Evolutionary conservation across 2,888 invertebrate genomes (phyloP).

Genomic region (Drosophila algonquin): DNA sequence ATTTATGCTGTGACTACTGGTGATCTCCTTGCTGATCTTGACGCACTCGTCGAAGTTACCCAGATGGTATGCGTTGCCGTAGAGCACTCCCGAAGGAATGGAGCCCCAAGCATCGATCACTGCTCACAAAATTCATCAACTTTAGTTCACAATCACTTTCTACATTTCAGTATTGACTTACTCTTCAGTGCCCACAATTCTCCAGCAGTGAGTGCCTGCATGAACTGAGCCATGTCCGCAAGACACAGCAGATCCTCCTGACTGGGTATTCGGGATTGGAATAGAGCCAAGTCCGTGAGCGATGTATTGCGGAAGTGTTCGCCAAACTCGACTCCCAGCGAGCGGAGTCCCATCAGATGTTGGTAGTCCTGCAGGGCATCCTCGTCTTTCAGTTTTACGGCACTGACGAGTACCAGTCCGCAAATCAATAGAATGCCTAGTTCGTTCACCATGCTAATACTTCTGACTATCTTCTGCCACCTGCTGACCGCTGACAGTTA

Average conservation of each 20-base stretch:
- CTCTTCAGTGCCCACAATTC: constrained; percentile 38
- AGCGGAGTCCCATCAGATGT: background rate
- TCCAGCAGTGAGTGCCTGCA: constrained; percentile 15
- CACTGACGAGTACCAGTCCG: background rate
- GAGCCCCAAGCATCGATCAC: constrained; percentile 84
- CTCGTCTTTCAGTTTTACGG: too few species aligned
- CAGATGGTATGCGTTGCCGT: constrained; percentile 74
- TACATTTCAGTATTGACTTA: constrained; percentile 7
- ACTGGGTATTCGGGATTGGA: background rate
- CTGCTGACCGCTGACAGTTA: background rate
- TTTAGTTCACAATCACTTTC: background rate
- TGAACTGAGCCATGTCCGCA: constrained; percentile 35
- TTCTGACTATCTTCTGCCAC: too few species aligned
- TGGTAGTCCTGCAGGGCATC: background rate
- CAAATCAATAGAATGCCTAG: constrained; percentile 6
- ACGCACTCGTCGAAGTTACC: constrained; percentile 83
- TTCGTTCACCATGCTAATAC: constrained; percentile 6
- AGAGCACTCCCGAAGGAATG: constrained; percentile 80
- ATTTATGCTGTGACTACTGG: constrained; percentile 11
- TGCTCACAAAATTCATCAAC: constrained; percentile 34
- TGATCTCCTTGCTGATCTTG: constrained; percentile 49
- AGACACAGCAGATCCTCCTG: constrained; percentile 38
- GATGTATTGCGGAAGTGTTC: constrained; percentile 21
- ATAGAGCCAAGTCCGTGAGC: constrained; percentile 8
- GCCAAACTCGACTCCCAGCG: constrained; percentile 4